Evolutionary conservation across 2,888 invertebrate genomes (phyloP).

Genomic region (Nymphalis polychloros): DNA sequence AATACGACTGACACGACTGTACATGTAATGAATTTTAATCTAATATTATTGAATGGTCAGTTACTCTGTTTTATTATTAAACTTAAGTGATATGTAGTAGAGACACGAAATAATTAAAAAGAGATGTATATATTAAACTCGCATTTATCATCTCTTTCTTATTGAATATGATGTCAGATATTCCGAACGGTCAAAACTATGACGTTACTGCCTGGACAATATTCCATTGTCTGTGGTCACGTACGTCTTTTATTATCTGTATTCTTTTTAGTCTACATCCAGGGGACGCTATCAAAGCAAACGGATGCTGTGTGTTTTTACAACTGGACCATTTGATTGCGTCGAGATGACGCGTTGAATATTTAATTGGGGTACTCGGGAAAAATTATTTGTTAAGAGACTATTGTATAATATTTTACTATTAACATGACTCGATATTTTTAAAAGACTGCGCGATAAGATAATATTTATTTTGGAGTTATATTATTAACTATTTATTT

Average conservation of each 20-base stretch:
- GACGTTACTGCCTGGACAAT: constrained; percentile 37
- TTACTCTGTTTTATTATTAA: not conserved
- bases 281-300: constrained; percentile 49
- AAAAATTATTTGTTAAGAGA: constrained; percentile 37
- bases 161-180: not conserved
- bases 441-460: constrained; percentile 4
- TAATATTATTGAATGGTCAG: not conserved
- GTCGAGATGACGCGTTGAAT: constrained; percentile 52
- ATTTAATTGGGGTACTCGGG: constrained; percentile 57
- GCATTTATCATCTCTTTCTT: not conserved
- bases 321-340: constrained; percentile 66
- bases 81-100: not conserved
- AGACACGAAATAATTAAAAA: constrained; percentile 1
- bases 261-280: constrained; percentile 21
- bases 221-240: constrained; percentile 72
- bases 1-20: not conserved
- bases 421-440: constrained; percentile 27
- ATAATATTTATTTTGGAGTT: constrained; percentile 14
- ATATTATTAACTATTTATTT: not conserved
- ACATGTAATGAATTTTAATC: not conserved
- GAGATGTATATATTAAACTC: not conserved
- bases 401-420: constrained; percentile 30
- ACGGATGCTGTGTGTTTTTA: constrained; percentile 77
- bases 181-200: constrained; percentile 1
- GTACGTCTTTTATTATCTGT: constrained; percentile 55